Conservation (phyloP, 2,797 vertebrate species). For the Anolis apletophallus region DNA sequence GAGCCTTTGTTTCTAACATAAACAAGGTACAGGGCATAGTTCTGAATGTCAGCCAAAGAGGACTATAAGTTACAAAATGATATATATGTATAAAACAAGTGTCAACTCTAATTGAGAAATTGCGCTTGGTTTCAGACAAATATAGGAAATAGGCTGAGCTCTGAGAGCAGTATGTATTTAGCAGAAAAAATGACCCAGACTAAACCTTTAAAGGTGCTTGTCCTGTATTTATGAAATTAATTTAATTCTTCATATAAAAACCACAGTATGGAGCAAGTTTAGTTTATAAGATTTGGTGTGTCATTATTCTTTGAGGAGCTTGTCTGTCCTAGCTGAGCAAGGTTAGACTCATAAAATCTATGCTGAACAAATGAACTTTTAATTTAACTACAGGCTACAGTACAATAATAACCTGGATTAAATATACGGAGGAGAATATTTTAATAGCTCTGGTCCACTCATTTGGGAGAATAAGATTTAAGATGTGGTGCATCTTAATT, state of each 20-base stretch:
- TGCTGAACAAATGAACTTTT: conserved; percentile 24
- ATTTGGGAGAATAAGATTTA: conserved; percentile 28
- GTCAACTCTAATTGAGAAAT: conserved; percentile 73
- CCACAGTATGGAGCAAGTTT: conserved; percentile 34
- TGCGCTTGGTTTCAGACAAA: conserved; percentile 62
- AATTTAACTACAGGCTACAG: conserved; percentile 44
- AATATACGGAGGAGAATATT: conserved; percentile 21
- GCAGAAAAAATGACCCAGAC: conserved; percentile 47
- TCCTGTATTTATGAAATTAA: conserved; percentile 48
- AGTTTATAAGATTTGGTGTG: conserved; percentile 32
- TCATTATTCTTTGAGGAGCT: conserved; percentile 33
- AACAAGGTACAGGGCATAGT: conserved; percentile 72
- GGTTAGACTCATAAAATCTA: conserved; percentile 35
- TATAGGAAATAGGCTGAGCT: conserved; percentile 60
- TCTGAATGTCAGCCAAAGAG: conserved; percentile 70
- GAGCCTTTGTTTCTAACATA: conserved; percentile 77
- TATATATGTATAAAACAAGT: conserved; percentile 74
- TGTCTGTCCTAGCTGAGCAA: conserved; percentile 23
- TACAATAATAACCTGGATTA: conserved; percentile 33
- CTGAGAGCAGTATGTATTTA: conserved; percentile 51
- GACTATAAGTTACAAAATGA: conserved; percentile 69
- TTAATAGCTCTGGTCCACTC: conserved; percentile 13
- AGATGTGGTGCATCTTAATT: conserved; percentile 16
- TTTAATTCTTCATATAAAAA: conserved; percentile 52
- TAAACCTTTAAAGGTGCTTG: conserved; percentile 48